Evolutionary conservation across 92 coral and sea anemone genomes (phyloP).

Genomic region (Metridium senile): DNA sequence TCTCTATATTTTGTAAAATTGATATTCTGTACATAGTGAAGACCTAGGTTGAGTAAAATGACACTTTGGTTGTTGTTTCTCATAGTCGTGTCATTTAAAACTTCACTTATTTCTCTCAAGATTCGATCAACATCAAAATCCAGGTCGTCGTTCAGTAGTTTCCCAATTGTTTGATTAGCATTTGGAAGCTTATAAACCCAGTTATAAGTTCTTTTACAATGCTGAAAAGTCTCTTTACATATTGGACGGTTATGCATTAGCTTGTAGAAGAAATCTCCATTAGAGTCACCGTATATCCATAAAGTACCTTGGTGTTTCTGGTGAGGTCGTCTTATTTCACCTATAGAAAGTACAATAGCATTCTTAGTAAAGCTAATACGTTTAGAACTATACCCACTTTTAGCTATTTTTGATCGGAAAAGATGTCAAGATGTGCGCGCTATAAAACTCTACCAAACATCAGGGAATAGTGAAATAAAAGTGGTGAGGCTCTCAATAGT

Average conservation of each 20-base stretch:
- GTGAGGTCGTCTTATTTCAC: constrained; percentile 23
- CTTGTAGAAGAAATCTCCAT: constrained; percentile 79
- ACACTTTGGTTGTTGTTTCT: constrained; percentile 48
- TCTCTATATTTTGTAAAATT: constrained; percentile 65
- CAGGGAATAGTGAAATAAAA: no score
- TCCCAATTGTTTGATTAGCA: constrained; percentile 70
- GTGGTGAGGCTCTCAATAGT: no score
- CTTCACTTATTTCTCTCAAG: constrained; percentile 56
- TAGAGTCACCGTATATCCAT: constrained; percentile 86
- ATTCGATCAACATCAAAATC: constrained; percentile 69
- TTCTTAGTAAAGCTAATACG: no score
- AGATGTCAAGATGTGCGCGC: no score
- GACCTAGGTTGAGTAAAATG: constrained; percentile 74
- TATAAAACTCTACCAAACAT: no score
- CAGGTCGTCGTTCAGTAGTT: constrained; percentile 61
- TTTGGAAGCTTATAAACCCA: constrained; percentile 74
- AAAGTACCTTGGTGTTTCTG: constrained; percentile 38
- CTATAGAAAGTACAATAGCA: background rate
- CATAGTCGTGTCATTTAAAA: constrained; percentile 46
- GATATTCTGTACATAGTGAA: constrained; percentile 82
- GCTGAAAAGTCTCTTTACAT: constrained; percentile 55
- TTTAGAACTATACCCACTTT: no score
- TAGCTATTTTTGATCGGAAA: no score
- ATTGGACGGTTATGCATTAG: constrained; percentile 64
- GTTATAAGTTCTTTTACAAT: constrained; percentile 72